Evolutionary conservation across 2,797 vertebrate species (phyloP), one percentile per base, ranked within the genome.

Genomic region (Spinus olivaceus): DNA sequence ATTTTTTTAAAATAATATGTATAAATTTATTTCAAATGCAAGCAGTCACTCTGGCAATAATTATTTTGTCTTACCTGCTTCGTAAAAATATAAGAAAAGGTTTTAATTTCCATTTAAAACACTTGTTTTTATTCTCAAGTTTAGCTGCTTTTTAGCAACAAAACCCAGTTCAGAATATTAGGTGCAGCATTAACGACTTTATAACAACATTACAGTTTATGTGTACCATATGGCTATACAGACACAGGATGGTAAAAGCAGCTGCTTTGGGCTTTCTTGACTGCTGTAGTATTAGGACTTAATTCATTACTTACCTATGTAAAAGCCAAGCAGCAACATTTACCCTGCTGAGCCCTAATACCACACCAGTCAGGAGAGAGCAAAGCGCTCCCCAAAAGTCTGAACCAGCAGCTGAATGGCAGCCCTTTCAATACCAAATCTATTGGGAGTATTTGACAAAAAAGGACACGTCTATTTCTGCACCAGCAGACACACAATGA

Each of bases 11-110:
- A 98, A 97, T 98, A 97, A 96, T 97, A 96, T 96, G 97, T 98
- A 98, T 97, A 97, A 97, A 97, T 97, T 92, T 97, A 98, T 97
- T 98, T 98, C 95, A 97, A 97, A 98, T 96, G 96, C 95, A 97
- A 97, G 97, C 86, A 97, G 96, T 90, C 95, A 97, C 94, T 89
- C 78, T 78, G 49, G 88, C 90, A 97, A 97, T 97, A 96, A 97
- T 96, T 97, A 98, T 94, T 98, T 97, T 97, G 93, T 97, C 97
- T 97, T 97, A 98, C 91, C 95, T 97, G 86, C 94, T 96, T 69
- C 54, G 1, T 47, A 89, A 90, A 95, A 92, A 87, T 90, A 90
- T 57, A 95, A 94, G 83, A 95, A 94, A 97, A 92, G 87, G 89
- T 64, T 95, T 95, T 82, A 84, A 96, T 97, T 97, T 88, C 92